Base-by-base conservation (phyloP, 2,888 invertebrate species). In the Cataglyphis altisquamis region DNA sequence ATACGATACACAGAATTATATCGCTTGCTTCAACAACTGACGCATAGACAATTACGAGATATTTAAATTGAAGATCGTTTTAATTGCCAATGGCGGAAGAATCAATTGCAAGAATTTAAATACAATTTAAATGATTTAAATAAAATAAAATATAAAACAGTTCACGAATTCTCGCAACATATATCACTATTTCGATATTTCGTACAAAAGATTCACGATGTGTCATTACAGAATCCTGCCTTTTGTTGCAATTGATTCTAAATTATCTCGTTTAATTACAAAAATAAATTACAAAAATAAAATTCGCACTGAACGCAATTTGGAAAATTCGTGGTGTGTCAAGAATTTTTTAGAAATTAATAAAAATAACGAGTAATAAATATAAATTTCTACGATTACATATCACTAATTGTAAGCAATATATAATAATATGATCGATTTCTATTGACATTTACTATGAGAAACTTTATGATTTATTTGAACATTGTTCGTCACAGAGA, bases 31-130 rank as follows among this genome's bases (percentile, higher is more conserved):
- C 66, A 25, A 12, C 15, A n/a, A 63, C 15, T 15, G 32, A 15
- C 12, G 41, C 15, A 41, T 8, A 52, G 67, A 66, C n/a, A 67
- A 55, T 66, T 55, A 55, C 18, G 55, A 39, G 15, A 55, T 67
- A n/a, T 67, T 12, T 68, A 41, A 67, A 77, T 67, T 41, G 12
- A 41, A 67, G 55, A 68, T 68, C 21, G 5, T 32, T 77, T 41
- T 29, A 68, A 68, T 39, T 68, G 41, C 10, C n/a, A 57, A 3
- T 29, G 15, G 15, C 21, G n/a, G 15, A 41, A 36, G 32, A n/a
- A 68, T 77, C n/a, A 3, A 55, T 77, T 52, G 8, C 5, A n/a
- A 36, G 10, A 39, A 45, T 48, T 57, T 62, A 15, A 45, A 60
- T 60, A 15, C 25, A 60, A 48, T 72, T 39, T 74, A 32, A 45